phyloP scores from a whole-genome alignment of 2,797 vertebrate species.

The Spinibarbus caldwelli region DNA sequence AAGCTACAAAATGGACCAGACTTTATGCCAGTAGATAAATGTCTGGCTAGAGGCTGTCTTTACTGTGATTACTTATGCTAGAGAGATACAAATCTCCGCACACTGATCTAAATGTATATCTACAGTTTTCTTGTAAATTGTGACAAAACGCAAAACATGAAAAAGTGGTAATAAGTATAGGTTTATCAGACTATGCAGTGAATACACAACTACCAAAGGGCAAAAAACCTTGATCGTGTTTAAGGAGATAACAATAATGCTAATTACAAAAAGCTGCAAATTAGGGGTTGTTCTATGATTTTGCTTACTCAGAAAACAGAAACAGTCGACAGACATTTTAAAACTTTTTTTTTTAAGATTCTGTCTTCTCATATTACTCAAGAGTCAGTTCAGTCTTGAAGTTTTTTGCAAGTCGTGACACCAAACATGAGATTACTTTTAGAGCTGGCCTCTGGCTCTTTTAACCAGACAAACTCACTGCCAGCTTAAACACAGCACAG shows the following conservation, averaged over 20 bases:
- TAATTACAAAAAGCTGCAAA: background rate
- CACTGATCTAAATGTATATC: background rate
- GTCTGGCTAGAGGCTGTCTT: background rate
- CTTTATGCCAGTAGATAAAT: background rate
- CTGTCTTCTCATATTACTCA: background rate
- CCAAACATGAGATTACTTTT: constrained; percentile 41
- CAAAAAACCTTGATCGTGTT: background rate
- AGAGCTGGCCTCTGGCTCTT: constrained; percentile 5
- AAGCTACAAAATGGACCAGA: background rate
- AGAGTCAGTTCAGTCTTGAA: background rate
- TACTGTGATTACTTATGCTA: background rate
- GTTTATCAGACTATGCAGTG: background rate
- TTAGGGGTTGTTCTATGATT: background rate
- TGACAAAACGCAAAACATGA: background rate
- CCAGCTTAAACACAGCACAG: constrained; percentile 24
- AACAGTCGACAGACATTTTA: background rate
- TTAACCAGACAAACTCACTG: constrained; percentile 37
- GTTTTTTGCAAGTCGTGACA: constrained; percentile 18
- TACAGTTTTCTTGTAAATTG: background rate
- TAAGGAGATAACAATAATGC: background rate
- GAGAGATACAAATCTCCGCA: background rate
- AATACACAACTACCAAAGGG: background rate
- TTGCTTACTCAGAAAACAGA: background rate
- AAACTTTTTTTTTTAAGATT: background rate
- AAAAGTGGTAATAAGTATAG: background rate